Percentiles rank a stretch among this genome's conserved stretches.
Evolutionary conservation across 1,140 invertebrate species (phyloP).

Genomic region (Zaprionus inermis): DNA sequence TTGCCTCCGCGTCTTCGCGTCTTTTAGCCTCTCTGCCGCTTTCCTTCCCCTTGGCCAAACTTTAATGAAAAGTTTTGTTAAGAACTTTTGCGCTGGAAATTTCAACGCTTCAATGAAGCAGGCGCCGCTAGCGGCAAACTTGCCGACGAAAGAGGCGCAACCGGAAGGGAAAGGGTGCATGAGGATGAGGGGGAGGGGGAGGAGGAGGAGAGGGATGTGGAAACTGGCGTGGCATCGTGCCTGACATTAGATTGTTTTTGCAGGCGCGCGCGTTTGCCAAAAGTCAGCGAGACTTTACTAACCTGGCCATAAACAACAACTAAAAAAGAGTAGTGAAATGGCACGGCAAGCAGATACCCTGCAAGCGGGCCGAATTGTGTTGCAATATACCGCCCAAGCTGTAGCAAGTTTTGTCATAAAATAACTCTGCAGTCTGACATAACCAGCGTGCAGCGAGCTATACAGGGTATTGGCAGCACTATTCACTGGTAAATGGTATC

Average conservation of each 20-base stretch:
- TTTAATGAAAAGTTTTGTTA: constrained; percentile 83
- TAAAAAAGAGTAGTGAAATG: constrained; percentile 14
- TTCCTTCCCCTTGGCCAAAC: constrained; percentile 57
- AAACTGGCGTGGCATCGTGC: constrained; percentile 35
- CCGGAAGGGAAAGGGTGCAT: neutral
- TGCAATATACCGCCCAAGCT: too few species aligned
- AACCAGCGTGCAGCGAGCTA: neutral
- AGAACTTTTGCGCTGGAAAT: constrained; percentile 79
- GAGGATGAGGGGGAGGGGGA: neutral
- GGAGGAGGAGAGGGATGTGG: neutral
- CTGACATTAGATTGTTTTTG: constrained; percentile 77
- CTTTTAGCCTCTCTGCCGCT: constrained; percentile 39
- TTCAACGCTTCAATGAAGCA: constrained; percentile 79
- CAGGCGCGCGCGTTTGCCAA: constrained; percentile 57
- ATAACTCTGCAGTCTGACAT: neutral
- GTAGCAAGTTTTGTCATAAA: neutral
- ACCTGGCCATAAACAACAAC: constrained; percentile 54
- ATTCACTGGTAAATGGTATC: constrained; percentile 58
- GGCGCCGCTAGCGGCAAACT: constrained; percentile 15
- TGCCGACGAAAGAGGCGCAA: neutral
- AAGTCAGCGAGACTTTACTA: constrained; percentile 63
- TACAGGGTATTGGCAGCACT: neutral
- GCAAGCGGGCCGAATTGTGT: neutral
- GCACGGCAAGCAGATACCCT: neutral
- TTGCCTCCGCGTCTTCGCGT: constrained; percentile 29